These are phyloP conservation scores for Neogobius melanostomus DNA, from an alignment of 2,113 vertebrate genomes.

Conservation along the genomic window DNA sequence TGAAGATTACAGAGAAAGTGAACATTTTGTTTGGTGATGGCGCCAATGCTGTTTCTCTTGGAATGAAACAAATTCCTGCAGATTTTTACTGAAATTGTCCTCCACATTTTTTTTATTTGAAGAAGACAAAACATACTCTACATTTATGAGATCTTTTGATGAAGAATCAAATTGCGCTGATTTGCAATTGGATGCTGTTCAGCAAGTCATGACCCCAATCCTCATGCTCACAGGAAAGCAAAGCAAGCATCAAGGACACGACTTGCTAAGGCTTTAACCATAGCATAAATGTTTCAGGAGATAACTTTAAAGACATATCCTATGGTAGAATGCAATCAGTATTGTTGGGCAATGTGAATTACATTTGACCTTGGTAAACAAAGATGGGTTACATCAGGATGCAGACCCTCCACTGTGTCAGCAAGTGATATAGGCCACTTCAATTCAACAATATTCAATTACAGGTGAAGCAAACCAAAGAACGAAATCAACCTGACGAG, in stretches of 20 bases:
- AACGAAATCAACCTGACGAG: too few species aligned
- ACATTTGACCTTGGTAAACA: too few species aligned
- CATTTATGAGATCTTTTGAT: not conserved
- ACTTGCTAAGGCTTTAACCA: slow-evolving; percentile 3
- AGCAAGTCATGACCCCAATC: slow-evolving; percentile 8
- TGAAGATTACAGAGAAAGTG: slow-evolving; percentile 53
- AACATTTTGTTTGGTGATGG: slow-evolving; percentile 41
- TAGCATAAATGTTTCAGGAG: not conserved
- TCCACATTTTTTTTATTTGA: not conserved
- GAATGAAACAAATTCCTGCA: slow-evolving; percentile 12
- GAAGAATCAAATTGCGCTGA: slow-evolving; percentile 5
- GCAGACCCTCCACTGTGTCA: too few species aligned
- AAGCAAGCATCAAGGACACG: slow-evolving; percentile 19
- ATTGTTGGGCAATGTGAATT: too few species aligned
- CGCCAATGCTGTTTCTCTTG: slow-evolving; percentile 12
- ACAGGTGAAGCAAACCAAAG: too few species aligned
- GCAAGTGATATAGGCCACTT: too few species aligned
- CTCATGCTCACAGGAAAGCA: slow-evolving; percentile 6
- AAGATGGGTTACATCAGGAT: too few species aligned
- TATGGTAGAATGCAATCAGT: too few species aligned
- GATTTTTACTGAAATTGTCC: slow-evolving; percentile 6
- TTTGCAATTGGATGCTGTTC: slow-evolving; percentile 21
- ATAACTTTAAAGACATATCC: not conserved
- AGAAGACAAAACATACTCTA: slow-evolving; percentile 10
- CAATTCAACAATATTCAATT: too few species aligned